Conservation (phyloP, 2,888 invertebrate genomes). For the Ochlodes sylvanus region DNA sequence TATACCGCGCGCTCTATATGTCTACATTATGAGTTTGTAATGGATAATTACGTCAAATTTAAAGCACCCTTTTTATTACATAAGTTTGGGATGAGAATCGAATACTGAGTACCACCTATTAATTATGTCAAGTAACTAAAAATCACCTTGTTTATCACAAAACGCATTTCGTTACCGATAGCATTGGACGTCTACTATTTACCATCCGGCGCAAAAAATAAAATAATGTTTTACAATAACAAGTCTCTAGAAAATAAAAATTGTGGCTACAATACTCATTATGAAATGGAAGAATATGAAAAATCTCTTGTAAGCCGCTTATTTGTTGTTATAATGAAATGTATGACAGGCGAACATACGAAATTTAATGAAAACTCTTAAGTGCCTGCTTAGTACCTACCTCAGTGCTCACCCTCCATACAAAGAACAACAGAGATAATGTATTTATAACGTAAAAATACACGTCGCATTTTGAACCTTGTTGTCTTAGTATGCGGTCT, state of each 20-base stretch:
- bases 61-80: too few relatives aligned
- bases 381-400: slow-evolving; percentile 28
- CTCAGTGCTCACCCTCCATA: slow-evolving; percentile 9
- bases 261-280: slow-evolving; percentile 31
- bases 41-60: too few relatives aligned
- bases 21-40: too few relatives aligned
- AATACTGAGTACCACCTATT: too few relatives aligned
- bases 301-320: slow-evolving; percentile 40
- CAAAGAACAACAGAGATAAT: slow-evolving; percentile 21
- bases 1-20: too few relatives aligned
- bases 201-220: too few relatives aligned
- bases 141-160: too few relatives aligned
- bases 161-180: too few relatives aligned
- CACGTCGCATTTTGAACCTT: slow-evolving; percentile 8
- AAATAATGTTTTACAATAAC: neutral
- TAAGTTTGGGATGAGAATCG: too few relatives aligned
- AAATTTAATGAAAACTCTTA: slow-evolving; percentile 39
- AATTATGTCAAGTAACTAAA: too few relatives aligned
- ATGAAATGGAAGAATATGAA: slow-evolving; percentile 40
- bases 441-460: neutral
- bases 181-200: too few relatives aligned
- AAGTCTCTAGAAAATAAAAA: slow-evolving; percentile 1
- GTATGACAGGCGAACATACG: slow-evolving; percentile 37
- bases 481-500: slow-evolving; percentile 2
- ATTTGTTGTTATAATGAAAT: slow-evolving; percentile 41